Base-by-base conservation (phyloP, 2,797 vertebrate genomes). In the Syngnathus rostellatus region DNA sequence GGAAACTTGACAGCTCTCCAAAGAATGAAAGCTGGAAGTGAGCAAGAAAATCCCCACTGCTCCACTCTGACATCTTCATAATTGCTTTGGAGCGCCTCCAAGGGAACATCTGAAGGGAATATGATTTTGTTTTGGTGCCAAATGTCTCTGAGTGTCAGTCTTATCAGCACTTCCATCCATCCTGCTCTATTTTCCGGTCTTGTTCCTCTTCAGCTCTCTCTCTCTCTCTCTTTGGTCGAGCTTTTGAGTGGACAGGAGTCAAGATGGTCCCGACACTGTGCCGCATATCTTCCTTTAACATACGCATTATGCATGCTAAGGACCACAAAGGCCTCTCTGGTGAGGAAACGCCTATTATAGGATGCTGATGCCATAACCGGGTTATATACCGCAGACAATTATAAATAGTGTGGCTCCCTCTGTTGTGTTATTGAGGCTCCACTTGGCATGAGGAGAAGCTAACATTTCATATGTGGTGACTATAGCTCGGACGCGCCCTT, bases 131-230 rank as follows among this genome's bases (percentile, higher is more conserved):
- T 86, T 85, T 85, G 65, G 43, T 76, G 86, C 78, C 79, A 81
- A 85, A 82, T 84, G 82, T 83, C 84, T 83, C 74, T 64, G 72
- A 72, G 62, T 81, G 80, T 78, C 77, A 38, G 75, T 77, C 84
- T 88, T 91, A 91, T 91, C 89, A 83, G 84, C 78, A 70, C 75
- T 85, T 81, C 83, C 85, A 87, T 91, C 85, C 88, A 87, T 87
- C 83, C 86, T 86, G 81, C 76, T 72, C 67, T 68, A 50, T 79
- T 86, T 87, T 87, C 85, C 88, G 86, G 87, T 23, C 77, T 73
- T 69, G 81, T 68, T 60, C 78, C 69, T 62, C 68, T 61, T 53
- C 76, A 72, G 51, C 77, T 77, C 64, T 25, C 6, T 63, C 70
- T 45, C 58, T 77, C 68, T 53, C 64, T 62, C 68, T 74, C 77